phyloP scores from a whole-genome alignment of 2,888 invertebrate genomes.

The Eristalis tenax region DNA sequence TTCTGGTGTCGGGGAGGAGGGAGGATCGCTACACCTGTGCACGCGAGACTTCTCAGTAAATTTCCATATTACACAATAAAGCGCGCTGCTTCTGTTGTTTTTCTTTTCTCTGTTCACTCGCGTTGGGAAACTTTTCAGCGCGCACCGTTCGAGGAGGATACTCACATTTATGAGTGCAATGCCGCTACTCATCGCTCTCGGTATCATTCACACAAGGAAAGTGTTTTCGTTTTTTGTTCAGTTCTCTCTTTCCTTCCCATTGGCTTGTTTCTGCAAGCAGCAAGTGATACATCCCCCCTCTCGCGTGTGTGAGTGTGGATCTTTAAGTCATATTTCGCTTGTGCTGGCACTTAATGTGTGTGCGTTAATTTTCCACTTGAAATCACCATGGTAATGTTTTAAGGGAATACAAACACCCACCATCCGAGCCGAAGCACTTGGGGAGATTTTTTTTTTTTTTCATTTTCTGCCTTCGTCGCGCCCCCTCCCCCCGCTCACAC shows the following conservation, averaged over 20 bases:
- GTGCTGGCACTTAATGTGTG: slow-evolving; percentile 31
- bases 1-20: not conserved
- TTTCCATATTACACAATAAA: slow-evolving; percentile 53
- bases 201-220: not conserved
- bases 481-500: not conserved
- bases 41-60: not conserved
- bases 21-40: slow-evolving; percentile 28
- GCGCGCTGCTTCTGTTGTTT: not conserved
- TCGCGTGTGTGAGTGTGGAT: not conserved
- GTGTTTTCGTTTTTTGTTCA: not conserved
- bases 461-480: not conserved
- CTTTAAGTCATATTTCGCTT: slow-evolving; percentile 2
- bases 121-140: slow-evolving; percentile 1
- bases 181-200: not conserved
- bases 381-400: slow-evolving; percentile 16
- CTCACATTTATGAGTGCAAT: slow-evolving; percentile 18
- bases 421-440: not conserved
- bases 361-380: slow-evolving; percentile 59
- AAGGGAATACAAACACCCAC: not conserved
- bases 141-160: not conserved
- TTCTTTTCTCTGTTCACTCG: not conserved
- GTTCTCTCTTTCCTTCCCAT: not conserved
- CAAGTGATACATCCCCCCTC: not conserved
- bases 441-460: not conserved
- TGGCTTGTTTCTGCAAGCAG: slow-evolving; percentile 1